Base-by-base conservation (phyloP, 2,888 invertebrate species). In the Leptopterna dolabrata region DNA sequence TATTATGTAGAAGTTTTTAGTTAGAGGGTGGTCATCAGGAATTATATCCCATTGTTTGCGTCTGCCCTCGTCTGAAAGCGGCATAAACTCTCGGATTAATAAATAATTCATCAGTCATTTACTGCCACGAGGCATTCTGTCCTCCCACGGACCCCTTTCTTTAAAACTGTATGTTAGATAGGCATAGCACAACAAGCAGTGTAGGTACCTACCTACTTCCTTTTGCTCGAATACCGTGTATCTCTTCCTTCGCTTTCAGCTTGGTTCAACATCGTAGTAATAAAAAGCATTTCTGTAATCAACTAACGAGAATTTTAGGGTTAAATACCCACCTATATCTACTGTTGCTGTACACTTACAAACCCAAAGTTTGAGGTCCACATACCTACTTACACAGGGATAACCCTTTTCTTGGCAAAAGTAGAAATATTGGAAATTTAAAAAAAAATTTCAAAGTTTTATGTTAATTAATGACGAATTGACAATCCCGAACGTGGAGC, bases 61-160 rank as follows among this genome's bases (percentile, higher is more conserved):
- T 81, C 81, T 51, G 55, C 81, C 81, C 55, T 81, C 81, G 81
- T 81, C 81, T 81, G 29, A 30, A 81, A 81, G 81, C 81, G 81
- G 81, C 24, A 81, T 81, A 55, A 81, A 81, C 81, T 55, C 81
- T 63, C 14, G 81, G 81, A 81, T 78, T 81, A 81, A 81, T 81
- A 81, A 81, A 81, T 81, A 81, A 81, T 81, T 81, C 81, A 81
- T 81, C 81, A 81, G 81, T 81, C 81, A 81, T 81, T 78, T 81
- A 81, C 55, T 81, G 81, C 81, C 81, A 81, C 81, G 36, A 41
- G 81, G 81, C 81, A 81, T 81, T 81, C 81, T 81, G 81, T 81
- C 81, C 81, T 47, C 81, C 81, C 81, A 81, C 81, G 81, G 51
- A 13, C 27, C 81, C 81, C 24, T 43, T 81, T 55, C 47, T 43